Percentiles rank a stretch among this genome's conserved stretches.
Evolutionary conservation across 1,140 invertebrate genomes (phyloP).

Genomic region (Tribolium castaneum): DNA sequence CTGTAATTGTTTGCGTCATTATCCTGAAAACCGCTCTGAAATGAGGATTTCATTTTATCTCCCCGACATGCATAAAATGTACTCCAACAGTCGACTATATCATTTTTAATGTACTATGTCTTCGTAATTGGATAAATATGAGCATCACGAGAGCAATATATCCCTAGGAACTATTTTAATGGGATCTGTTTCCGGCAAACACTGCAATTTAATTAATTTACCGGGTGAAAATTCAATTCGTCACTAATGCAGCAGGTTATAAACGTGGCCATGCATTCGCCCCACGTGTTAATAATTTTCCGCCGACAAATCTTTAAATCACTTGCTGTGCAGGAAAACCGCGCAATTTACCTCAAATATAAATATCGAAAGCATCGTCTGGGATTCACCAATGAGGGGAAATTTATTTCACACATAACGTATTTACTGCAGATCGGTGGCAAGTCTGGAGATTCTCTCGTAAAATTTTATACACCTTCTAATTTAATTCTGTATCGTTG

Average conservation of each 20-base stretch:
- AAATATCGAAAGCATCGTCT: not conserved
- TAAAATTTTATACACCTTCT: conserved; percentile 39
- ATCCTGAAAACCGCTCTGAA: conserved; percentile 11
- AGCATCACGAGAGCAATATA: conserved; percentile 7
- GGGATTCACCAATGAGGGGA: not conserved
- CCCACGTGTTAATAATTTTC: not conserved
- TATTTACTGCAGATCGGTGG: conserved; percentile 35
- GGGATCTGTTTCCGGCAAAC: conserved; percentile 1
- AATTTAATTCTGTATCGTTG: conserved; percentile 22
- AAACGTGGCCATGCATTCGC: not conserved
- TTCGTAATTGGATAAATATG: conserved; percentile 1
- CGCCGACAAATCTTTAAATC: conserved; percentile 12
- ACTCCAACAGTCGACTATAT: conserved; percentile 6
- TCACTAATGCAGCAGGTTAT: not conserved
- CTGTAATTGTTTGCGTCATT: conserved; percentile 27
- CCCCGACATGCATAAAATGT: conserved; percentile 22
- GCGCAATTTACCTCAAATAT: not conserved
- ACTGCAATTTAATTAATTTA: conserved; percentile 5
- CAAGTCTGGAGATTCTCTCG: conserved; percentile 29
- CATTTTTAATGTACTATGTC: conserved; percentile 19
- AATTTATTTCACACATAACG: conserved; percentile 13
- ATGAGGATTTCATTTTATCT: conserved; percentile 34
- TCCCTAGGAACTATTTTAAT: conserved; percentile 23
- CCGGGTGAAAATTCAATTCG: not conserved
- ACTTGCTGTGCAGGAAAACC: not conserved